These are phyloP conservation scores for Camptogramma bilineatum DNA, from an alignment of 2,888 invertebrate species.

Conservation along the genomic window DNA sequence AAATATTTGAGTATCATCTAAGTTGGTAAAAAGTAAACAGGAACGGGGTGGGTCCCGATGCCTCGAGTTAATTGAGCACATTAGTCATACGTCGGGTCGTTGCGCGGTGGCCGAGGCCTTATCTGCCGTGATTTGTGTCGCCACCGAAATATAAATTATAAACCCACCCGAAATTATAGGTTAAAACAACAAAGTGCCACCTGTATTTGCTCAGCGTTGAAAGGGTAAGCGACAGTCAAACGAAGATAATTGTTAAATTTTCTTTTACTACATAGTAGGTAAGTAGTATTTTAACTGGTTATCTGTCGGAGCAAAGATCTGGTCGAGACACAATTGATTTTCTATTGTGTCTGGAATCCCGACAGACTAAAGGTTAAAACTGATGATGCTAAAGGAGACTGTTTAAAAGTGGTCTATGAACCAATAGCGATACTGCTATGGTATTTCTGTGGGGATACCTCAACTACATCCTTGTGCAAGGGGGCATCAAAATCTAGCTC, in stretches of 20 bases:
- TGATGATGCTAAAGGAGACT: too few relatives aligned
- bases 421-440: too few relatives aligned
- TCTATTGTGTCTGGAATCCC: too few relatives aligned
- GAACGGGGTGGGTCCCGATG: conserved; percentile 52
- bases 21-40: conserved; percentile 73
- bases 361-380: too few relatives aligned
- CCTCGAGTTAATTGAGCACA: conserved; percentile 75
- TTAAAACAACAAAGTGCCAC: conserved; percentile 53
- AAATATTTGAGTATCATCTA: conserved; percentile 65
- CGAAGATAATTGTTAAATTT: conserved; percentile 12
- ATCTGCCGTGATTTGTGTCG: conserved; percentile 77
- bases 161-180: conserved; percentile 59
- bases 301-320: too few relatives aligned
- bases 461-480: too few relatives aligned
- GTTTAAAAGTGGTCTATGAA: too few relatives aligned
- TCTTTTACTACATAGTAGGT: too few relatives aligned
- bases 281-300: too few relatives aligned
- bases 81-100: conserved; percentile 73
- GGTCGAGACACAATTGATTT: too few relatives aligned
- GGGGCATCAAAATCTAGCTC: too few relatives aligned
- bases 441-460: too few relatives aligned
- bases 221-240: conserved; percentile 30
- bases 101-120: conserved; percentile 61
- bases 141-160: conserved; percentile 71
- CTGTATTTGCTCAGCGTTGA: conserved; percentile 47